Evolutionary conservation across 2,888 invertebrate genomes (phyloP), one percentile per base, ranked within the genome.

Genomic region (Galerucella pusilla): DNA sequence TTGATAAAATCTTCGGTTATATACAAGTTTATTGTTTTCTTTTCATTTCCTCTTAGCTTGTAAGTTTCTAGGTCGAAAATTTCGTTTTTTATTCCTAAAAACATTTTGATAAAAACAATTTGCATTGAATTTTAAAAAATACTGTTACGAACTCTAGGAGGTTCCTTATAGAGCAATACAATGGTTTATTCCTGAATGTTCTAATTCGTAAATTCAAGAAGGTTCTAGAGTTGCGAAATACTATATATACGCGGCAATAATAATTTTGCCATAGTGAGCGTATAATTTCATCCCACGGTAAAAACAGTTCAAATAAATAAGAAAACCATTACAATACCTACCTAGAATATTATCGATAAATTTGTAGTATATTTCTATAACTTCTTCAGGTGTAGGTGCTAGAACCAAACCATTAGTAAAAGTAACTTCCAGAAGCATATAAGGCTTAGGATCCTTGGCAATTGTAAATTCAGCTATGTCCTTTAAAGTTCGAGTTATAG

Each of bases 401-500:
- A 93, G 88, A 72, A 89, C 86, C 78, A 93, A 89, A 75, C 90
- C 89, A 35, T 88, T 88, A 61, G 90, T 87, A 84, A 91, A 91
- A 81, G 89, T 86, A 28, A 92, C 86, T 63, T 89, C 88, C 60
- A 94, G 83, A 71, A 90, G 89, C 66, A 83, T 73, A 71, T 81
- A 83, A 5, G 81, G 80, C 20, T 68, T 73, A 16, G 73, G 75
- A 9, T 89, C 87, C 2, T 89, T 86, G 79, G 90, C 87, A 75
- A 88, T 86, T 12, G 92, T 88, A 28, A 89, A 85, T 0, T 90
- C 87, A 75, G 92, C 90, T n/a, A 94, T 87, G 77, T 90, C 88
- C 68, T 91, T 88, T 67, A 94, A 90, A 14, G 93, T 94, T 74
- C 90, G 88, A 65, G 92, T 90, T 89, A 94, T 93, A 60, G 92